A percentile compares a stretch with the other conserved stretches of the same genome.
Conservation (phyloP, 23 tunicate genomes). For the Pegea sp. region DNA sequence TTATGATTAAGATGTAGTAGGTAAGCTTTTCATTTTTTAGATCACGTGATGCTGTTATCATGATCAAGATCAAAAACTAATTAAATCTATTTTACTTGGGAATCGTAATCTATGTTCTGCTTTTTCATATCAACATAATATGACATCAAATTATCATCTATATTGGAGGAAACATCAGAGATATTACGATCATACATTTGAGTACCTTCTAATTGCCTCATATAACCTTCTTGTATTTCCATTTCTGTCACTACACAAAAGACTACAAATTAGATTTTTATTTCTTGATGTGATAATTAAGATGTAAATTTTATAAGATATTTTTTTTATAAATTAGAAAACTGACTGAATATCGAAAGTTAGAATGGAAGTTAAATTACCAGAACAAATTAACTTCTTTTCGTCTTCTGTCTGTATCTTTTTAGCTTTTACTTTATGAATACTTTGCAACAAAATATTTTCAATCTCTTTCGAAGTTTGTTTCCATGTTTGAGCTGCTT, state of each 20-base stretch:
- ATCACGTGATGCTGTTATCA: too few species aligned
- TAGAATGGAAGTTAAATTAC: constrained; percentile 9
- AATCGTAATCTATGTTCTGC: too few species aligned
- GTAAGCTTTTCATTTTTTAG: too few species aligned
- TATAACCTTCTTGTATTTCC: constrained; percentile 50
- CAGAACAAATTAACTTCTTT: constrained; percentile 30
- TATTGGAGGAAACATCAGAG: constrained; percentile 8
- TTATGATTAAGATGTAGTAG: too few species aligned
- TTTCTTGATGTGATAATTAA: neutral
- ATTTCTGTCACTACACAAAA: constrained; percentile 72
- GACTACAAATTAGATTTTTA: neutral
- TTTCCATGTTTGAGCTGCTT: constrained; percentile 41
- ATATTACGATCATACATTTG: constrained; percentile 31
- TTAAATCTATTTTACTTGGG: too few species aligned
- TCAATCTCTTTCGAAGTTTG: constrained; percentile 11
- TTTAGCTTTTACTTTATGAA: constrained; percentile 10
- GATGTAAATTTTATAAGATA: too few species aligned
- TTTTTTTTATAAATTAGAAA: too few species aligned
- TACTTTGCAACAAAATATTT: constrained; percentile 16
- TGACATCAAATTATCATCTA: constrained; percentile 6
- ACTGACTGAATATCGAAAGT: too few species aligned
- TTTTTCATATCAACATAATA: constrained; percentile 29
- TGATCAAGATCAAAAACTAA: too few species aligned
- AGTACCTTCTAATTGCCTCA: neutral
- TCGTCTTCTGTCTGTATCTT: constrained; percentile 4